These are phyloP conservation scores for Zaprionus gabonicus DNA, from an alignment of 1,140 invertebrate species.

Conservation along the genomic window DNA sequence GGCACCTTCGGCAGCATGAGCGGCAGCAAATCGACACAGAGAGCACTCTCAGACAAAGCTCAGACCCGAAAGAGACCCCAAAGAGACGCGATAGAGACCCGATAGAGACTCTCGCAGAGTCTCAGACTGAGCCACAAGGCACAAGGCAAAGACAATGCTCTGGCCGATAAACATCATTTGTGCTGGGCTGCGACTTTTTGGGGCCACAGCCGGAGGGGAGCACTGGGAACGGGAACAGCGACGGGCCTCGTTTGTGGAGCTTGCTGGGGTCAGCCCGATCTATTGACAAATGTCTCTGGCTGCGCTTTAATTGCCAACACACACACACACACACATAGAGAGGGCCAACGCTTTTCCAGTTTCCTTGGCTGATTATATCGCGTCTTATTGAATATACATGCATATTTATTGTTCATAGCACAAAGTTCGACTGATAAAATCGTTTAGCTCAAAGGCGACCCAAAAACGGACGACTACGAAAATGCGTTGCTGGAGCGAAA, in stretches of 20 bases:
- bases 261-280: slow-evolving; percentile 54
- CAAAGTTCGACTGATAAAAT: slow-evolving; percentile 49
- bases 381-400: slow-evolving; percentile 58
- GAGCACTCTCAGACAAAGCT: slow-evolving; percentile 26
- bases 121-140: not conserved
- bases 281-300: slow-evolving; percentile 66
- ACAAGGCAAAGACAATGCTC: slow-evolving; percentile 55
- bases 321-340: not conserved
- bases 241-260: slow-evolving; percentile 12
- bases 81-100: not conserved
- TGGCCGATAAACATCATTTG: slow-evolving; percentile 71
- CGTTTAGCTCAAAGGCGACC: slow-evolving; percentile 29
- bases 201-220: not conserved
- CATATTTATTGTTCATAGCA: slow-evolving; percentile 33
- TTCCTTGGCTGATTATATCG: slow-evolving; percentile 49
- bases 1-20: slow-evolving; percentile 39
- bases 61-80: not conserved
- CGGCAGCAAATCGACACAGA: slow-evolving; percentile 14
- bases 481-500: slow-evolving; percentile 24
- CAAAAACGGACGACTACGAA: slow-evolving; percentile 26
- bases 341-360: slow-evolving; percentile 33
- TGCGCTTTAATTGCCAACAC: slow-evolving; percentile 61
- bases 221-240: not conserved
- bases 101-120: not conserved
- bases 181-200: slow-evolving; percentile 26